A percentile compares a stretch with the other conserved stretches of the same genome.
These are phyloP conservation scores for Palythoa grandiflora DNA, from an alignment of 92 coral and sea anemone species.

Conservation along the genomic window DNA sequence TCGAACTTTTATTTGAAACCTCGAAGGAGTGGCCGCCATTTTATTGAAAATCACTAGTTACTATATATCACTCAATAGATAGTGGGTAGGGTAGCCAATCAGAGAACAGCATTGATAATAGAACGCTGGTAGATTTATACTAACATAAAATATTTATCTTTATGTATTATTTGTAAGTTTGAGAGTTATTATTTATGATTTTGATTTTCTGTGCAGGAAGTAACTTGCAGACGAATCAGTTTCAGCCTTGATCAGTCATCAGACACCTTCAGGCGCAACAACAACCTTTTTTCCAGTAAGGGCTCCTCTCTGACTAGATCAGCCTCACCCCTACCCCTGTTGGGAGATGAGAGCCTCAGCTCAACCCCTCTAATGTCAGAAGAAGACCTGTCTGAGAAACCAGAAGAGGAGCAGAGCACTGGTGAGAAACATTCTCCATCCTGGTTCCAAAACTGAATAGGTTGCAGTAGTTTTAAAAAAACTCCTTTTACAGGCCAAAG, in stretches of 20 bases:
- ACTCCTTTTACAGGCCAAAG: too few relatives aligned
- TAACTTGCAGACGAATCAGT: slow-evolving; percentile 86
- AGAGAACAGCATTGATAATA: too few relatives aligned
- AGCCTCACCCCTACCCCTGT: slow-evolving; percentile 66
- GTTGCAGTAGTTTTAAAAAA: neutral
- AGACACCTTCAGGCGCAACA: slow-evolving; percentile 71
- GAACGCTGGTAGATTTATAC: too few relatives aligned
- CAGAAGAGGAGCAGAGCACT: slow-evolving; percentile 47
- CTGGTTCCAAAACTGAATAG: neutral
- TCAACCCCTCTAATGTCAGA: slow-evolving; percentile 81
- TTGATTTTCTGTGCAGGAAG: slow-evolving; percentile 66
- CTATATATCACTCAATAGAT: too few relatives aligned
- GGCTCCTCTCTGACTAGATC: slow-evolving; percentile 65
- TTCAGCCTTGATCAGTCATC: slow-evolving; percentile 76
- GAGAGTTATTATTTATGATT: neutral
- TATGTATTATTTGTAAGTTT: too few relatives aligned
- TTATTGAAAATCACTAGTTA: too few relatives aligned
- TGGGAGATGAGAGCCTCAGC: slow-evolving; percentile 62
- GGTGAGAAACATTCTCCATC: slow-evolving; percentile 32
- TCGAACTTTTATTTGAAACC: too few relatives aligned
- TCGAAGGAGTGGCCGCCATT: too few relatives aligned
- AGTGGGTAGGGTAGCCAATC: too few relatives aligned
- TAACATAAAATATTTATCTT: too few relatives aligned
- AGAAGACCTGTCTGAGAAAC: slow-evolving; percentile 87
- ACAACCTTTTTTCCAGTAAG: slow-evolving; percentile 76